Percentiles rank a stretch among this genome's conserved stretches.
Conservation (phyloP, 2,888 invertebrate species). For the Bimastos eiseni region DNA sequence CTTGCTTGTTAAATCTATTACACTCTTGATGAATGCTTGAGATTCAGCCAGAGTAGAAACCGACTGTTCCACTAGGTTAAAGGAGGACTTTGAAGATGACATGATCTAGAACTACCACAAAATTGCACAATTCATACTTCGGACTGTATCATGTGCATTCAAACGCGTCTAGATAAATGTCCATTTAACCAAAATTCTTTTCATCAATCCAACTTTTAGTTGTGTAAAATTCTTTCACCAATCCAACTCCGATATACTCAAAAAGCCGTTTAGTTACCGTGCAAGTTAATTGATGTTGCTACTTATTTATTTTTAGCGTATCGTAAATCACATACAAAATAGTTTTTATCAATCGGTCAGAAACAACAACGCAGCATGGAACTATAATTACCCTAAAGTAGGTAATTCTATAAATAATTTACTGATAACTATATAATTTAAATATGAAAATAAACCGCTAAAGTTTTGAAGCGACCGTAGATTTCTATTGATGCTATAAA, state of each 20-base stretch:
- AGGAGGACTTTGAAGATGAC: neutral
- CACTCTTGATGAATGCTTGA: neutral
- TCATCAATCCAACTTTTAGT: too few relatives aligned
- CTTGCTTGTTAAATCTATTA: neutral
- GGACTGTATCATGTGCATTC: neutral
- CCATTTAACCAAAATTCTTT: too few relatives aligned
- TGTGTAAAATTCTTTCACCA: too few relatives aligned
- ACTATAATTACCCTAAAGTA: neutral
- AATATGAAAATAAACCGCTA: neutral
- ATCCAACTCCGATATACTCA: neutral
- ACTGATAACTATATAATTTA: neutral
- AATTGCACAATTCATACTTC: neutral
- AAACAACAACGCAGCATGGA: neutral
- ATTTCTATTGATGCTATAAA: too few relatives aligned
- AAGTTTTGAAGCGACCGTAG: neutral
- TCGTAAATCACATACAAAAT: neutral
- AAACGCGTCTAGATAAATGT: neutral
- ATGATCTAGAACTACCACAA: neutral
- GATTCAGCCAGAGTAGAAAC: conserved; percentile 1
- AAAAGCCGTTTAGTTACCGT: neutral
- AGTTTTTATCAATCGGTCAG: neutral
- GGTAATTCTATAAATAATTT: neutral
- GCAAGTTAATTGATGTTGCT: neutral
- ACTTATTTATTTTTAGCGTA: neutral
- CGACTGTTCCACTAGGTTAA: neutral